Percentiles rank a stretch among this genome's conserved stretches.
Conservation (phyloP, 2,113 vertebrate species). For the Amblyornis subalaris region DNA sequence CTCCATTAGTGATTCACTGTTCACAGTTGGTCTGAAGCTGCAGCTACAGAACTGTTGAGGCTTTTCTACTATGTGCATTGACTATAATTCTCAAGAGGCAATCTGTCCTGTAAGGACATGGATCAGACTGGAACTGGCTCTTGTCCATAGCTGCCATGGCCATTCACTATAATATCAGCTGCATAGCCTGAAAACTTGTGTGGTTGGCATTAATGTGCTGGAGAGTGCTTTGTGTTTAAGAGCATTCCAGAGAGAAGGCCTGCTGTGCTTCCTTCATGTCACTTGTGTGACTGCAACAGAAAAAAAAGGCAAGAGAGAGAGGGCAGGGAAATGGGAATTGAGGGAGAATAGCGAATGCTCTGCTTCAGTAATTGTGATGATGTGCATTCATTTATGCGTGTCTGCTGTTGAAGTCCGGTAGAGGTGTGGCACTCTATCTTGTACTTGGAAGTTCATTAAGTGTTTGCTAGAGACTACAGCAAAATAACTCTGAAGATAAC, state of each 20-base stretch:
- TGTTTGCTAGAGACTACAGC: background rate
- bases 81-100: background rate
- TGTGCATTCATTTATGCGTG: rapidly evolving
- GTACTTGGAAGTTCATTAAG: background rate
- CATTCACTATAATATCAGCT: background rate
- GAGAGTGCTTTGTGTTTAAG: background rate
- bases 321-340: background rate
- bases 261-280: background rate
- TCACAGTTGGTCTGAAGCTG: background rate
- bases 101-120: background rate
- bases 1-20: background rate
- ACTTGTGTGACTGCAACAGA: background rate
- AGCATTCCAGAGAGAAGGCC: background rate
- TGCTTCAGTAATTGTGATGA: background rate
- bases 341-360: background rate
- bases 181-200: background rate
- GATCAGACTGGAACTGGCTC: background rate
- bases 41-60: background rate
- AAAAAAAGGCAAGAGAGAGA: background rate
- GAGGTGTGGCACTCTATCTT: background rate
- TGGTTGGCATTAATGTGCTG: background rate
- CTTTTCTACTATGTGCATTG: background rate
- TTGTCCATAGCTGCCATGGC: background rate
- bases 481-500: background rate
- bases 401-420: background rate